Evolutionary conservation across 2,888 invertebrate species (phyloP), one percentile per base, ranked within the genome.

Genomic region (Allolobophora icterica): DNA sequence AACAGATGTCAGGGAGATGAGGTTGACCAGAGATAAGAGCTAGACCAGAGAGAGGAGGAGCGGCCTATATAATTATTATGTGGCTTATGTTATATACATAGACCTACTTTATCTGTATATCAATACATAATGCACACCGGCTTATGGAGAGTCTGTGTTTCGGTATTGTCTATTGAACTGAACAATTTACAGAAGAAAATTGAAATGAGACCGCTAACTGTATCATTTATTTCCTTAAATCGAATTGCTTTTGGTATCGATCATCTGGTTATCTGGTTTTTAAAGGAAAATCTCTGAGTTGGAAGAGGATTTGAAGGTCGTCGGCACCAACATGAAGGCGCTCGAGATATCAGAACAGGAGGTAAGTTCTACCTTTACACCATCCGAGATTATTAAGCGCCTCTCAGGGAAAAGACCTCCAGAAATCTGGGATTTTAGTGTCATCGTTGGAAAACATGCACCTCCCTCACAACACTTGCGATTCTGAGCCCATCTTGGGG

Each of bases 301-400:
- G 92, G 94, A 94, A 92, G 94, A 94, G 42, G 95, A 95, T 93
- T 92, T 94, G 91, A 93, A 93, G 92, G 91, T 91, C 91, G 92
- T 94, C 92, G 93, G 93, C 92, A 94, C 93, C 93, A 94, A 92
- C 92, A 93, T 94, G 93, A 94, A 93, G 93, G 93, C 94, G 91
- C 93, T 94, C 92, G 94, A 94, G 93, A 93, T 94, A 90, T 93
- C 92, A 92, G 94, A 94, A 92, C 93, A 94, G 89, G 94, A 94
- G 94, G 94, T 94, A 93, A 93, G 94, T 24, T 8, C 0, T 87
- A 5, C 19, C 38, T 17, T 71, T 24, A 52, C 52, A 52, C 24
- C 24, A 24, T 52, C 52, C 17, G n/a, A 30, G 30, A 71, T 3
- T 71, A 71, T 71, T 11, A 71, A 2, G 71, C 17, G 52, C 21